Base-by-base conservation (phyloP, 2,888 invertebrate species). In the Neria commutata region DNA sequence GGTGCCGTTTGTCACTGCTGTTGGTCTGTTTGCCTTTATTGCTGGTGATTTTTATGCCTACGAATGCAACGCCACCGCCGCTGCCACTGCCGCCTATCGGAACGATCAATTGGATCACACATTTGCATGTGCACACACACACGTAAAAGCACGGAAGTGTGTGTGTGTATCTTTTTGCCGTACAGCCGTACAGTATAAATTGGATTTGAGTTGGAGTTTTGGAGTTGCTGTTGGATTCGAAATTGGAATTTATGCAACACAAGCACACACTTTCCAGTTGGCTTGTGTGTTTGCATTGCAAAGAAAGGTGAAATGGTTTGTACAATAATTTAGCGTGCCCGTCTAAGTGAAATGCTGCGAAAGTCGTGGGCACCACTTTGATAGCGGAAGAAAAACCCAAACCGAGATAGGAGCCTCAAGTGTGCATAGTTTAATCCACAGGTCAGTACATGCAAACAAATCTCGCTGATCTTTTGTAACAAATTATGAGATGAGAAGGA, bases 291-390 rank as follows among this genome's bases (percentile, higher is more conserved):
- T 25, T 42, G 49, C 34, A 45, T 14, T 23, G 21, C 52, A 62
- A 62, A 62, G 62, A 64, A 64, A 64, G 64, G 64, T 62, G 64
- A 64, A 64, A 64, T 62, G 62, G 48, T 54, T 54, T 58, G 62
- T 60, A 54, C 58, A 56, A 62, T 62, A 62, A 62, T 62, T 64
- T 60, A 62, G 55, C 49, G 54, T 58, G 58, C 56, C 51, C 52
- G 24, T 60, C 51, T 58, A 54, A 52, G 54, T 60, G 29, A 8
- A 29, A 14, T 11, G 37, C n/a, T 37, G 14, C 4, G 37, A 37
- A 37, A 37, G 37, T 37, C n/a, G n/a, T n/a, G n/a, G n/a, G n/a
- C n/a, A n/a, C n/a, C n/a, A n/a, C n/a, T n/a, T n/a, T n/a, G n/a
- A n/a, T n/a, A n/a, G n/a, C n/a, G n/a, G n/a, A n/a, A n/a, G n/a